Base-by-base conservation (phyloP, 2,888 invertebrate genomes). In the Malacosoma neustria region DNA sequence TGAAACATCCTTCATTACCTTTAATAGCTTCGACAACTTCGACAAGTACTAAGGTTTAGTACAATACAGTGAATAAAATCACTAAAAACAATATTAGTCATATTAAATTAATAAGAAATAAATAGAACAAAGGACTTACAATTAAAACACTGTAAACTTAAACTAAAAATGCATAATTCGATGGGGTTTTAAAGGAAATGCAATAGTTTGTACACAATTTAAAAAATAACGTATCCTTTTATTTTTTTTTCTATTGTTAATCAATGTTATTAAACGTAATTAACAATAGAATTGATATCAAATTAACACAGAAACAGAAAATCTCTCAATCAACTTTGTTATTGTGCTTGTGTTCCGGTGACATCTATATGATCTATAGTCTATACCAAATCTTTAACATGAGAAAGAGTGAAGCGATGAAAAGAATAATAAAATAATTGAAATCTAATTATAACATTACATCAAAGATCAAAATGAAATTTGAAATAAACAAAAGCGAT, bases 231-330 rank as follows among this genome's bases (percentile, higher is more conserved):
- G 39, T 42, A 33, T 36, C 29, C n/a, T 15, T 33, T 30, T 6
- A 35, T n/a, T 33, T 9, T 30, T 34, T 36, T 9, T 32, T 37
- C 14, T 32, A 31, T 33, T 45, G 35, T 34, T 9, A 32, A 31
- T 36, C 33, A 11, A 34, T 36, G 30, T 39, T 41, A 39, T 30
- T 22, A 22, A n/a, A n/a, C n/a, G n/a, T n/a, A n/a, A 5, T 37
- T 42, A 42, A 43, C 46, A 49, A 37, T 45, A 38, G 41, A 40
- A 45, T 41, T 54, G 51, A 57, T 61, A 61, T 55, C 58, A 55
- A 57, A 55, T 54, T 60, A 49, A 40, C 45, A 56, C 49, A 51
- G 53, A 46, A 48, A 13, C 40, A 43, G 37, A 48, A 29, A 53
- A 57, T 46, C 45, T 37, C 32, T 38, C 13, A 34, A 34, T n/a